phyloP scores from a whole-genome alignment of 2,113 vertebrate genomes.

The Myotis lucifugus region DNA sequence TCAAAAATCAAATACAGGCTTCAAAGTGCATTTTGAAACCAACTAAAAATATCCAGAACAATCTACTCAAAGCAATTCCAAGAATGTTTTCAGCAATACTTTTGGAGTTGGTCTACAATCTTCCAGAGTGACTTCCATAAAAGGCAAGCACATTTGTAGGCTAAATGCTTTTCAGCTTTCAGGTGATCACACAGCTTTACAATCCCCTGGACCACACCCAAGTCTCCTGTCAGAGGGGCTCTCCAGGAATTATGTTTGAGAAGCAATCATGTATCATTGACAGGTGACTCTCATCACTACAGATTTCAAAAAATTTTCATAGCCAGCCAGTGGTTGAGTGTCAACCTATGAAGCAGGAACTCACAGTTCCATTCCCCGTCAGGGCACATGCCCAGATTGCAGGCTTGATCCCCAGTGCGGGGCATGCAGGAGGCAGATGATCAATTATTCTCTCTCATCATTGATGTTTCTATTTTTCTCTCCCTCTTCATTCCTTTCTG shows the following conservation, averaged over 20 bases:
- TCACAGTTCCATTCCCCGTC: too few relatives aligned
- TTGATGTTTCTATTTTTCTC: too few relatives aligned
- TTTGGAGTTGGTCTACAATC: not conserved
- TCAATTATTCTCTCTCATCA: too few relatives aligned
- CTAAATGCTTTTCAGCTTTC: not conserved
- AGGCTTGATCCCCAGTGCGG: too few relatives aligned
- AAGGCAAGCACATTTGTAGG: not conserved
- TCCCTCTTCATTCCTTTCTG: too few relatives aligned
- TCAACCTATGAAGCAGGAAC: too few relatives aligned
- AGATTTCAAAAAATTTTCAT: not conserved
- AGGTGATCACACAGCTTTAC: not conserved
- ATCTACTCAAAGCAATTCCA: conserved; percentile 26
- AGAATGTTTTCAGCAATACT: conserved; percentile 26
- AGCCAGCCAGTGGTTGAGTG: not conserved
- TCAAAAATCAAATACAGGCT: not conserved
- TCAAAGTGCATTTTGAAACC: conserved; percentile 21
- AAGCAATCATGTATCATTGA: not conserved
- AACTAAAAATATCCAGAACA: conserved; percentile 34
- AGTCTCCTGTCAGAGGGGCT: not conserved
- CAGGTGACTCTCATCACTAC: not conserved
- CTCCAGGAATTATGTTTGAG: not conserved
- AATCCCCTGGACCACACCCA: not conserved
- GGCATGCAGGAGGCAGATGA: too few relatives aligned
- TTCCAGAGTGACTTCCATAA: not conserved
- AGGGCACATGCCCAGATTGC: too few relatives aligned